Base-by-base conservation (phyloP, 2,888 invertebrate genomes). In the Esperia sulphurella region DNA sequence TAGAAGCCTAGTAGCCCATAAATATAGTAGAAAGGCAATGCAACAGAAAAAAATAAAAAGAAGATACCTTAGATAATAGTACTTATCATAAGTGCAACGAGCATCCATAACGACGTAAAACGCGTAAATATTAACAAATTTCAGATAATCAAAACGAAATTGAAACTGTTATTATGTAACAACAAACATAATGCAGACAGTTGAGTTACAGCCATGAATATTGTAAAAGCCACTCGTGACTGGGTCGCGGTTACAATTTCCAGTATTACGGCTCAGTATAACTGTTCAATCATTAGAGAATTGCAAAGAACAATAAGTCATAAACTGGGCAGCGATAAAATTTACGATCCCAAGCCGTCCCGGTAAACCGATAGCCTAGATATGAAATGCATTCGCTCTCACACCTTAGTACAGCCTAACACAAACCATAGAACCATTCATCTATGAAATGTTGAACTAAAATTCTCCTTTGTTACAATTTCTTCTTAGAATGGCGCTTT, bases 291-390 rank as follows among this genome's bases (percentile, higher is more conserved):
- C 60, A 57, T 58, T 69, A 58, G 66, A 67, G 68, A 69, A 69
- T 55, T 57, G 49, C 56, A 58, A 52, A 54, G 65, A 80, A 88
- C 87, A 87, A 86, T 86, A 75, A 76, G 70, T 79, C 79, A 75
- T 86, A 82, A 83, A 83, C 51, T 59, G 58, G 49, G 50, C 58
- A 65, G 64, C 82, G 79, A 85, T 84, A 85, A 85, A 62, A 68
- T 83, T 85, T 73, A 83, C 78, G 79, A 80, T 71, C 66, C 65
- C 64, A 63, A 51, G 56, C 60, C 70, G 73, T 57, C 70, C 75
- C 50, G 61, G 72, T 78, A 72, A 72, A 72, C 75, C 67, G 85
- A 86, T 87, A 83, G 75, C 85, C 85, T 78, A 86, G 74, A 72
- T 82, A 68, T 63, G 54, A 55, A 14, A 33, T 6, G 29, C 28